Evolutionary conservation across 1,140 invertebrate genomes (phyloP).

Genomic region (Muscidifurax raptorellus): DNA sequence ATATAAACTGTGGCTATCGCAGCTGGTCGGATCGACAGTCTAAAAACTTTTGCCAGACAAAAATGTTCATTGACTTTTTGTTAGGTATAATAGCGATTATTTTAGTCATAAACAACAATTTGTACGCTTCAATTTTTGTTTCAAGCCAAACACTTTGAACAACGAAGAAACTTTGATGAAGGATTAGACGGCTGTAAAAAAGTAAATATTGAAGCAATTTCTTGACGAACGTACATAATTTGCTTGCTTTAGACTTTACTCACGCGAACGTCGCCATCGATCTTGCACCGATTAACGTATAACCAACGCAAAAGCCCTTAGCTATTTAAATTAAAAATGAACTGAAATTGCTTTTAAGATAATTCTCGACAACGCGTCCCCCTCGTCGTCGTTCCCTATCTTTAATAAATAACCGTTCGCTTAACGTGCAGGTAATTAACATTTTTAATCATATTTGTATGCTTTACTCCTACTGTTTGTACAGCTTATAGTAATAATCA

Average conservation of each 20-base stretch:
- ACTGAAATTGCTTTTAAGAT: conserved; percentile 47
- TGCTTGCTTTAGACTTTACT: conserved; percentile 30
- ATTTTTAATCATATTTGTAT: neutral
- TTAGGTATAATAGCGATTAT: neutral
- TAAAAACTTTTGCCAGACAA: neutral
- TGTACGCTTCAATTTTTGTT: neutral
- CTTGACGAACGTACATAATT: conserved; percentile 37
- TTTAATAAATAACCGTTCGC: conserved; percentile 35
- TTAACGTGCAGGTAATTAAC: conserved; percentile 18
- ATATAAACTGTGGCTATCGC: neutral
- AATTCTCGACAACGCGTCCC: conserved; percentile 18
- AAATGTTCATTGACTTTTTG: too few species aligned
- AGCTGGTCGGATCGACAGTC: neutral
- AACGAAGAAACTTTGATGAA: conserved; percentile 11
- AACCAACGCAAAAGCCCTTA: conserved; percentile 37
- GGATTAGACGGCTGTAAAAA: conserved; percentile 20
- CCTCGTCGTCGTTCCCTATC: neutral
- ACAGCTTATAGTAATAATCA: neutral
- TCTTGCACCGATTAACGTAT: conserved; percentile 46
- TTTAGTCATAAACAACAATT: neutral
- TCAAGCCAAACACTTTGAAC: too few species aligned
- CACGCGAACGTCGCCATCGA: conserved; percentile 44
- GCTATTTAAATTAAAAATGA: conserved; percentile 44
- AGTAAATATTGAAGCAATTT: conserved; percentile 44
- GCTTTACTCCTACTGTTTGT: neutral